Conservation (phyloP, 2,113 vertebrate genomes). For the Malurus melanocephalus region DNA sequence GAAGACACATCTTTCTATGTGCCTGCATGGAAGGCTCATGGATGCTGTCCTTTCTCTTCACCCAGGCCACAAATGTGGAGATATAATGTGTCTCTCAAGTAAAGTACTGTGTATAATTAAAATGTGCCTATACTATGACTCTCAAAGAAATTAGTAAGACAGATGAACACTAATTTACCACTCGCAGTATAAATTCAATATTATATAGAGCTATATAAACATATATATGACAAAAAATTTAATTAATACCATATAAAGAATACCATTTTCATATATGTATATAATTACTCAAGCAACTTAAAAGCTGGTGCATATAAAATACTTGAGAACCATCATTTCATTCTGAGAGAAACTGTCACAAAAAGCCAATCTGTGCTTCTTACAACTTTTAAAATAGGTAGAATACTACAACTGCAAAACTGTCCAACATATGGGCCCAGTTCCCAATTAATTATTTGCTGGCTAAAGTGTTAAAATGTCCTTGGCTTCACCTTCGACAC, state of each 20-base stretch:
- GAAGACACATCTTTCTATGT: background rate
- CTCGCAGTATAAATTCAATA: background rate
- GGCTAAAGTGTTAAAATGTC: constrained; percentile 57
- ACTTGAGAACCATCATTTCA: background rate
- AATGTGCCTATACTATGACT: background rate
- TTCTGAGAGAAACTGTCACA: background rate
- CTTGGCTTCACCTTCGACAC: constrained; percentile 68
- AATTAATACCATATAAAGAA: background rate
- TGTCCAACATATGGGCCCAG: constrained; percentile 18
- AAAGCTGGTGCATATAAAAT: background rate
- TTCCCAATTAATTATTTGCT: constrained; percentile 66
- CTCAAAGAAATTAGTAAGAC: background rate
- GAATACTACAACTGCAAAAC: constrained; percentile 33
- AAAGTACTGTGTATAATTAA: background rate
- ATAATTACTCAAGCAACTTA: background rate
- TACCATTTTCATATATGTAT: background rate
- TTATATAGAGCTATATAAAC: background rate
- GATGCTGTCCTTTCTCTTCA: background rate
- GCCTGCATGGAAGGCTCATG: background rate
- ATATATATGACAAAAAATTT: background rate
- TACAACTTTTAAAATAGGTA: constrained; percentile 16
- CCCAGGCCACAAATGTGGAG: background rate
- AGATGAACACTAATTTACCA: background rate
- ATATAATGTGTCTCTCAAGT: background rate
- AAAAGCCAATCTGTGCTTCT: background rate